Evolutionary conservation across 23 tunicate genomes (phyloP).

Genomic region (Trididemnum clinides): DNA sequence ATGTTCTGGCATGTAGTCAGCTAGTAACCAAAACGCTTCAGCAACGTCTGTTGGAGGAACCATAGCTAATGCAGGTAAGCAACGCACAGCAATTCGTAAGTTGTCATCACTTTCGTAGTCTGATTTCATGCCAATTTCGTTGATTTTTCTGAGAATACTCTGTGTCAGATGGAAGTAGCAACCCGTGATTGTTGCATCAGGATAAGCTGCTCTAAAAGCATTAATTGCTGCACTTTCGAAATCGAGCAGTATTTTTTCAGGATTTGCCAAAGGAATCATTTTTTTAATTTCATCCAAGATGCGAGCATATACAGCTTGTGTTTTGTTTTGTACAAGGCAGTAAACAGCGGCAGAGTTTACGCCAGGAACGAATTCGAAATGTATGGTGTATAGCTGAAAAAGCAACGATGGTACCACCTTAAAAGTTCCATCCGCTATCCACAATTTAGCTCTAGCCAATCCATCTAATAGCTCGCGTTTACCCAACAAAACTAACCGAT

Average conservation of each 20-base stretch:
- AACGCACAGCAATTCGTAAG: slow-evolving; percentile 39
- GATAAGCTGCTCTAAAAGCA: no score
- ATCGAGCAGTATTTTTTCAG: no score
- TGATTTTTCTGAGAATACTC: slow-evolving; percentile 31
- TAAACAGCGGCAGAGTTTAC: slow-evolving; percentile 19
- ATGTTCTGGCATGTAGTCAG: slow-evolving; percentile 16
- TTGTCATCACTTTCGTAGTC: slow-evolving; percentile 45
- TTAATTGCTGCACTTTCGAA: no score
- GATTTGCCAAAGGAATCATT: no score
- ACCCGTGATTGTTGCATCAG: slow-evolving; percentile 34
- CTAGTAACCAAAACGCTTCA: slow-evolving; percentile 34
- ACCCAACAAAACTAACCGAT: slow-evolving; percentile 9
- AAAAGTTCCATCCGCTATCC: slow-evolving; percentile 30
- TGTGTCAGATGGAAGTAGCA: slow-evolving; percentile 34
- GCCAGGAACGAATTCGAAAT: slow-evolving; percentile 17
- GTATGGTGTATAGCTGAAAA: slow-evolving; percentile 30
- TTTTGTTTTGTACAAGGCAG: slow-evolving; percentile 33
- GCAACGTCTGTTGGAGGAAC: slow-evolving; percentile 32
- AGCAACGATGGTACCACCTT: slow-evolving; percentile 34
- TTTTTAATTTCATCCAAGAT: not conserved
- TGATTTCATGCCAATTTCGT: slow-evolving; percentile 37
- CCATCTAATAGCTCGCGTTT: no score
- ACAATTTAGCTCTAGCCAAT: slow-evolving; percentile 40
- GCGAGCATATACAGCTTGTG: slow-evolving; percentile 30
- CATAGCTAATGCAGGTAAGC: slow-evolving; percentile 36